phyloP scores from a whole-genome alignment of 2,888 invertebrate genomes.

The Acanthosepion esculentum region DNA sequence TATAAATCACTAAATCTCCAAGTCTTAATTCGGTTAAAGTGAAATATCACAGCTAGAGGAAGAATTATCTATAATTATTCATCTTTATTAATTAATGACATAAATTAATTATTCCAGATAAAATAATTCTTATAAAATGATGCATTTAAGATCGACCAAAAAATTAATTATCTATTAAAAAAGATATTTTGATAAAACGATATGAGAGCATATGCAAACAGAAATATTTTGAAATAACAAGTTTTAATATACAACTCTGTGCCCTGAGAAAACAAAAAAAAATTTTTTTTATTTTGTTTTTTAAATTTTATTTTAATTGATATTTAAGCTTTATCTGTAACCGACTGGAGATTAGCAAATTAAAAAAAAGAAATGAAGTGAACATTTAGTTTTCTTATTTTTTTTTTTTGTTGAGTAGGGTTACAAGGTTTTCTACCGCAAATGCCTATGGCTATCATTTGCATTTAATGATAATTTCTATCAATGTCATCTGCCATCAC shows the following conservation, averaged over 20 bases:
- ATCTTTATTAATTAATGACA: too few relatives aligned
- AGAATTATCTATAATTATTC: too few relatives aligned
- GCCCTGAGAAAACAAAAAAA: too few relatives aligned
- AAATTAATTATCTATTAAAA: too few relatives aligned
- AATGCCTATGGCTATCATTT: neutral
- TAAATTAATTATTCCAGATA: too few relatives aligned
- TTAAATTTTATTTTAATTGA: neutral
- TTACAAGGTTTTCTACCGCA: neutral
- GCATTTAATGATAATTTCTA: constrained; percentile 15
- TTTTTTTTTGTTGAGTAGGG: neutral
- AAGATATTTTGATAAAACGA: neutral
- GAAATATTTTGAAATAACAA: neutral
- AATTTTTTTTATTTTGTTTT: too few relatives aligned
- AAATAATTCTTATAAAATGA: too few relatives aligned
- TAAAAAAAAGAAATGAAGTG: neutral
- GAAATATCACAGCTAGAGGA: too few relatives aligned
- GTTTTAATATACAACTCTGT: neutral
- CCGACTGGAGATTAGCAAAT: neutral
- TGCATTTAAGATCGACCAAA: too few relatives aligned
- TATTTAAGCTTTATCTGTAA: neutral
- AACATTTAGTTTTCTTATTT: neutral
- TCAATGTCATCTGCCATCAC: neutral
- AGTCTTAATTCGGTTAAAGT: too few relatives aligned
- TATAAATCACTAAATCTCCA: too few relatives aligned
- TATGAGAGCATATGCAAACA: neutral